Conservation (phyloP, 2,113 vertebrate genomes). For the Crotalus helleri region DNA sequence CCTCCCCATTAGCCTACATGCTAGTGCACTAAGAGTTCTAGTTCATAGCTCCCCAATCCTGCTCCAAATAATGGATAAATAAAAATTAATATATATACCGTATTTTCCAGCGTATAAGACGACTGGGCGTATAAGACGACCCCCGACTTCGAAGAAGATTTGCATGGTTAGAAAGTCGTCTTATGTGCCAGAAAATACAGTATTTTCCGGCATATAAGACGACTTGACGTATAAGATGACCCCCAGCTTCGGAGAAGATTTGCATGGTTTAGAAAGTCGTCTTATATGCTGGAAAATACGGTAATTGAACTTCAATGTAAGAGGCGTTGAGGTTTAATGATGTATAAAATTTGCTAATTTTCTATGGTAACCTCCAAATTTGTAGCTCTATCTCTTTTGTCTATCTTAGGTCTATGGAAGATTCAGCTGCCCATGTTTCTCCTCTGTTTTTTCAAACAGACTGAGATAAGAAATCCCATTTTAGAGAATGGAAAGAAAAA, state of each 20-base stretch:
- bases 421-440: background rate
- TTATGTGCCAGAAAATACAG: no score
- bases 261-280: no score
- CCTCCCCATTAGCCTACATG: no score
- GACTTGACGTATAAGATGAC: no score
- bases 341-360: background rate
- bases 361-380: background rate
- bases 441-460: background rate
- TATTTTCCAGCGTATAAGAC: no score
- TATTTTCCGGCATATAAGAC: no score
- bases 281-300: no score
- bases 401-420: background rate
- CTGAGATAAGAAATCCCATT: background rate
- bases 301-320: background rate
- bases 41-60: background rate
- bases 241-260: no score
- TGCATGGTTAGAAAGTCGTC: no score
- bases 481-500: background rate
- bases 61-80: slow-evolving; percentile 2
- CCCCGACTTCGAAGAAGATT: no score
- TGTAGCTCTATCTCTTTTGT: background rate
- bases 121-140: no score
- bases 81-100: background rate
- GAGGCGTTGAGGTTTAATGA: background rate
- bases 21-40: background rate